Conservation (phyloP, 92 coral and sea anemone genomes). For the Actinernus sp. region DNA sequence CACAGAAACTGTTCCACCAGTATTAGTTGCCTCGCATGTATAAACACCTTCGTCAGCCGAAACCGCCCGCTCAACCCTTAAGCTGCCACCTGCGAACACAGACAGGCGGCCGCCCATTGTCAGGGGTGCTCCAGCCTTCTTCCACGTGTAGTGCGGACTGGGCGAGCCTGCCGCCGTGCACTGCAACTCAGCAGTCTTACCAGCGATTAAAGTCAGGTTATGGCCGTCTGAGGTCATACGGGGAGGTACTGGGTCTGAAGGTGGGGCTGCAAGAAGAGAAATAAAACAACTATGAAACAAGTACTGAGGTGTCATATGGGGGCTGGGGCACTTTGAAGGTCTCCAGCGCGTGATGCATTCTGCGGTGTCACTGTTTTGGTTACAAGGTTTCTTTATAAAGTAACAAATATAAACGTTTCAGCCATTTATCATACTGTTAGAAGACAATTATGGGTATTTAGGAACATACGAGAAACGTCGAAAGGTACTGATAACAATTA, state of each 20-base stretch:
- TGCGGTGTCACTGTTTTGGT: no score
- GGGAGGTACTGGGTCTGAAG: constrained; percentile 19
- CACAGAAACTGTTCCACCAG: constrained; percentile 49
- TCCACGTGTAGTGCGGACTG: constrained; percentile 88
- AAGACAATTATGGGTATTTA: no score
- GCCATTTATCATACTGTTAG: no score
- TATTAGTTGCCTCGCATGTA: constrained; percentile 75
- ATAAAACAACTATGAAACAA: not conserved
- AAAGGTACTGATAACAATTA: no score
- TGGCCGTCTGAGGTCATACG: constrained; percentile 59
- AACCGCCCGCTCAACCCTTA: constrained; percentile 66
- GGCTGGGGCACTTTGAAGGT: no score
- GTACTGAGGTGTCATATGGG: no score
- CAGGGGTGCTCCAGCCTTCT: constrained; percentile 55
- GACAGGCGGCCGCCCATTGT: constrained; percentile 73
- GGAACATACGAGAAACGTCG: no score
- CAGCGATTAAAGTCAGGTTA: constrained; percentile 61
- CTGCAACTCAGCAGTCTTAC: constrained; percentile 74
- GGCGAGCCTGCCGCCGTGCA: constrained; percentile 89
- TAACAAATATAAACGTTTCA: no score
- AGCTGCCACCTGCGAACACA: constrained; percentile 83
- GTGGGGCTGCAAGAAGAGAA: not conserved
- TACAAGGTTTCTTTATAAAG: no score
- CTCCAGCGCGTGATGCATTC: no score
- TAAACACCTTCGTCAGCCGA: constrained; percentile 73